Base-by-base conservation (phyloP, 2,888 invertebrate species). In the Hofmannophila pseudospretella region DNA sequence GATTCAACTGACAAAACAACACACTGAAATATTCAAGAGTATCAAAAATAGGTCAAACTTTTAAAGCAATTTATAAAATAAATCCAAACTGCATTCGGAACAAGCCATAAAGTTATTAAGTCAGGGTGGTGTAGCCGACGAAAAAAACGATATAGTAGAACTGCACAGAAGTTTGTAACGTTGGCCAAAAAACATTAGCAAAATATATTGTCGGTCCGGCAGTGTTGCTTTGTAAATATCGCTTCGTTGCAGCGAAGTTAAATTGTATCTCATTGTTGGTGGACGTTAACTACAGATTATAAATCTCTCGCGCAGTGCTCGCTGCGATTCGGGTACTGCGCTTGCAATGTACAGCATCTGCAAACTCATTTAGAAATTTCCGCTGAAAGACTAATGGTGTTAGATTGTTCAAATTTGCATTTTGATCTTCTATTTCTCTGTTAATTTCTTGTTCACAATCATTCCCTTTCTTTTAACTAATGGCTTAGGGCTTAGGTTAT, bases 191-290 rank as follows among this genome's bases (percentile, higher is more conserved):
- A 77, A 73, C 70, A 75, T 73, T 71, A 69, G 64, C 58, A 44
- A 54, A 67, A 73, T 65, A 66, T 71, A 73, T 59, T 49, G 63
- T 49, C 46, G 49, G 58, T 55, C 58, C 56, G 49, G 57, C 53
- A 58, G 60, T 60, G 62, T 61, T 68, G 73, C 67, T 72, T 75
- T 70, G 70, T 67, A 73, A 78, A 78, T 73, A 72, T 71, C 54
- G 66, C 58, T 66, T 59, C 61, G 72, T 61, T 65, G 65, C 54
- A 57, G 59, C 48, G 61, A 70, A 72, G 76, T 74, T 74, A 75
- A 76, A 79, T 75, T 77, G 74, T 80, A 73, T 76, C 75, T 77
- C 78, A 76, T 78, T 78, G 79, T 78, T 68, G 64, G 62, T 48
- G 67, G 68, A 72, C 75, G 70, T 74, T 80, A 76, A 78, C 70